A percentile compares a stretch with the other conserved stretches of the same genome.
These are phyloP conservation scores for Drosophila busckii DNA, from an alignment of 1,140 invertebrate genomes.

Conservation along the genomic window DNA sequence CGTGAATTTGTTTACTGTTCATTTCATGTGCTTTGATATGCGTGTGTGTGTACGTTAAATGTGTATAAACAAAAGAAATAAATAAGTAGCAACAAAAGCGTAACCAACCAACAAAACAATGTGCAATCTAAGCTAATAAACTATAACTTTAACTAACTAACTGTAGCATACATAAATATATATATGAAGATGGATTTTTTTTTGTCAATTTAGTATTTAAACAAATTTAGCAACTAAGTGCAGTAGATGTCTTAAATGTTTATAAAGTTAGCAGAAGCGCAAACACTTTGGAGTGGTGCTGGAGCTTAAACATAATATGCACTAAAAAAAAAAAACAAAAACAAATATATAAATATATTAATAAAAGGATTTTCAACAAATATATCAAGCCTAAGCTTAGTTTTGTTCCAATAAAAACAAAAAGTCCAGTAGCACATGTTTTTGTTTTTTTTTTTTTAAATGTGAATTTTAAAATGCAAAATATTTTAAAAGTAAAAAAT, in stretches of 20 bases:
- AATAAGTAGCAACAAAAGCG: neutral
- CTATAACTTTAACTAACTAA: conserved; percentile 23
- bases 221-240: too few relatives aligned
- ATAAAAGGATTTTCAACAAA: too few relatives aligned
- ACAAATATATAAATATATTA: conserved; percentile 3
- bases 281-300: too few relatives aligned
- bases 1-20: conserved; percentile 76
- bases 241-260: too few relatives aligned
- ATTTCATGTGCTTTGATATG: conserved; percentile 72
- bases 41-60: conserved; percentile 68
- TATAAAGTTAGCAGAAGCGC: conserved; percentile 35
- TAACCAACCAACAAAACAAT: too few relatives aligned
- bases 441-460: conserved; percentile 51
- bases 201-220: too few relatives aligned
- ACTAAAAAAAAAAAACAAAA: too few relatives aligned
- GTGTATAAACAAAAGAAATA: conserved; percentile 61
- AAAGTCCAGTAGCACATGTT: conserved; percentile 67
- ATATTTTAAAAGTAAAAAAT: conserved; percentile 29
- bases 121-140: conserved; percentile 53
- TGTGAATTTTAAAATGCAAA: conserved; percentile 19
- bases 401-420: too few relatives aligned
- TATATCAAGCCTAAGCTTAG: too few relatives aligned
- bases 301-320: too few relatives aligned
- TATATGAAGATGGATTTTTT: conserved; percentile 35
- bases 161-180: conserved; percentile 30